Percentiles rank a stretch among this genome's conserved stretches.
These are phyloP conservation scores for Heliangelus exortis DNA, from an alignment of 2,797 vertebrate genomes.

Conservation along the genomic window DNA sequence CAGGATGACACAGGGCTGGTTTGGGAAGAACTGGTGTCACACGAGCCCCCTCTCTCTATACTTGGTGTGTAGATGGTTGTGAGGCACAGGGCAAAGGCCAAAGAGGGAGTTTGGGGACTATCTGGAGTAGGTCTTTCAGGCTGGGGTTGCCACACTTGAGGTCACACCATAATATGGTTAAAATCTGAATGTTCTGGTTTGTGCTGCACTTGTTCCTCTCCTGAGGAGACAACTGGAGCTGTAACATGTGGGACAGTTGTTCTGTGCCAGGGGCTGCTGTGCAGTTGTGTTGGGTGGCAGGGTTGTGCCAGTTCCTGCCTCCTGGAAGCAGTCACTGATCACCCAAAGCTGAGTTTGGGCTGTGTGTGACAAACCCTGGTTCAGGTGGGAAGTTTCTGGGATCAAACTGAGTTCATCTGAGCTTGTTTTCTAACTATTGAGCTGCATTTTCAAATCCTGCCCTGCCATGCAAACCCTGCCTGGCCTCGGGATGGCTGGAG, in stretches of 20 bases:
- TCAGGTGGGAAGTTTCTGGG: not conserved
- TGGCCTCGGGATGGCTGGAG: not conserved
- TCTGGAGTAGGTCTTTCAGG: not conserved
- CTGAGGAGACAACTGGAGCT: not conserved
- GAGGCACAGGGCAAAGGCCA: not conserved
- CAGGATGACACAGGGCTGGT: not conserved
- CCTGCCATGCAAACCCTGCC: not conserved
- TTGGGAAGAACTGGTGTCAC: not conserved
- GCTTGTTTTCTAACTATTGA: not conserved
- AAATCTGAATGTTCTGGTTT: not conserved
- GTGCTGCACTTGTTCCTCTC: not conserved
- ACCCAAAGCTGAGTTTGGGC: not conserved
- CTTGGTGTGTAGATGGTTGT: not conserved
- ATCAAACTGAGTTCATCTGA: not conserved
- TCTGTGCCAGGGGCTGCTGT: not conserved
- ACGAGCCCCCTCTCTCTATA: not conserved
- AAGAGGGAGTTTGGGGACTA: not conserved
- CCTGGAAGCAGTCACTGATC: not conserved
- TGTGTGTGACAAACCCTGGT: not conserved
- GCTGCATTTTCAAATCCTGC: not conserved
- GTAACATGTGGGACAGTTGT: not conserved
- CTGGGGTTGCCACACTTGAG: fast-evolving
- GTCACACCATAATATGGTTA: fast-evolving
- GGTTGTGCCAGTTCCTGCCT: not conserved
- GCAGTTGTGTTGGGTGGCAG: not conserved